A percentile compares a stretch with the other conserved stretches of the same genome.
phyloP scores from a whole-genome alignment of 2,113 vertebrate species.

The Psittacula cyanocephala region DNA sequence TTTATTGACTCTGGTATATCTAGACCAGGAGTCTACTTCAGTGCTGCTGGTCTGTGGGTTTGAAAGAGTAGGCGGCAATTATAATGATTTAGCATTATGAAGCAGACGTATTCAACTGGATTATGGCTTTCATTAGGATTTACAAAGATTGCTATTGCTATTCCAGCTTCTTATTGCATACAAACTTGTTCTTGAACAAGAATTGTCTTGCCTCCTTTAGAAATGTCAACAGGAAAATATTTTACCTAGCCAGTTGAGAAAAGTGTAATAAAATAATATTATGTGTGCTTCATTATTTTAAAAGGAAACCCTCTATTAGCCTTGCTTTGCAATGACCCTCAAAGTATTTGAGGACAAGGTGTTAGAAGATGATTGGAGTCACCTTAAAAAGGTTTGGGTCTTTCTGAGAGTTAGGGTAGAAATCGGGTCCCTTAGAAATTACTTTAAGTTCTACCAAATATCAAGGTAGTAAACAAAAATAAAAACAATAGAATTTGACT shows the following conservation, averaged over 20 bases:
- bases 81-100: not conserved
- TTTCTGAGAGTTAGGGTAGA: not conserved
- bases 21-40: not conserved
- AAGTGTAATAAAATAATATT: not conserved
- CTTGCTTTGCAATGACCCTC: not conserved
- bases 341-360: not conserved
- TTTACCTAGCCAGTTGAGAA: not conserved
- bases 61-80: not conserved
- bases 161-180: not conserved
- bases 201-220: not conserved
- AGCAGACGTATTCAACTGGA: not conserved
- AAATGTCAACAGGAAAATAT: slow-evolving; percentile 13
- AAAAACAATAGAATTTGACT: not conserved
- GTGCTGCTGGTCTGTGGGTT: not conserved
- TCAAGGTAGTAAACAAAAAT: not conserved
- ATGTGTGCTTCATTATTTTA: not conserved
- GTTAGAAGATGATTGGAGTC: not conserved
- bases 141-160: not conserved
- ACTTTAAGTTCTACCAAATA: not conserved
- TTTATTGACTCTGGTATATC: not conserved
- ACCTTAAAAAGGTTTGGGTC: not conserved
- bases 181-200: not conserved
- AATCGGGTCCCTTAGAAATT: not conserved
- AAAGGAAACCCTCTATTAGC: not conserved
- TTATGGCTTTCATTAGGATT: slow-evolving; percentile 10